Conservation (phyloP, 2,113 vertebrate genomes). For the Catharus minimus region DNA sequence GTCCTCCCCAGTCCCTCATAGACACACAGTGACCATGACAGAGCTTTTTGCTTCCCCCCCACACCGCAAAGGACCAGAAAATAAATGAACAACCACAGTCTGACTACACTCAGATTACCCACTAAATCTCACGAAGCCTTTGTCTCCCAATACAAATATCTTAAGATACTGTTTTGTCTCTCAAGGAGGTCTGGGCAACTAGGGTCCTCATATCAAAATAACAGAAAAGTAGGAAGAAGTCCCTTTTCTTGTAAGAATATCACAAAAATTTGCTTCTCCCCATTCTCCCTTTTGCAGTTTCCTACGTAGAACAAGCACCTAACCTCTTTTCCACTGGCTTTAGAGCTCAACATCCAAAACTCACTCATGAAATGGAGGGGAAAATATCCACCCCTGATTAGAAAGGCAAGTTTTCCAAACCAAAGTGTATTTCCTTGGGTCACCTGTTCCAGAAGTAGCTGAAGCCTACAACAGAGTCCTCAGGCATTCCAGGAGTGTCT, state of each 20-base stretch:
- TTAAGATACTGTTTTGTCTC: neutral
- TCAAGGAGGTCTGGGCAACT: neutral
- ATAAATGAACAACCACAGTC: neutral
- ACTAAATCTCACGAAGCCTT: neutral
- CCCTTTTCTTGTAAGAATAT: neutral
- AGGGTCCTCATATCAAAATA: neutral
- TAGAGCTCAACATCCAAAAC: neutral
- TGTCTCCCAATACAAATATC: neutral
- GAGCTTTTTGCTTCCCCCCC: neutral
- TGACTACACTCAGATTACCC: neutral
- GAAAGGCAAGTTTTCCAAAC: neutral
- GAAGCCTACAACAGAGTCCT: neutral
- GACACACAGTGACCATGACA: neutral
- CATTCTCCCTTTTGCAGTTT: neutral
- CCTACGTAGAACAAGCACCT: accelerated
- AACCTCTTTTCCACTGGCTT: neutral
- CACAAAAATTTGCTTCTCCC: neutral
- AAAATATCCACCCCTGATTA: neutral
- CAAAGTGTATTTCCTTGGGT: neutral
- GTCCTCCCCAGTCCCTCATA: neutral
- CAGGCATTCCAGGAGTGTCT: neutral
- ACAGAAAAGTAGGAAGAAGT: neutral
- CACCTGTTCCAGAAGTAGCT: neutral
- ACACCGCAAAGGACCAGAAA: neutral
- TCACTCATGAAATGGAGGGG: neutral